Base-by-base conservation (phyloP, 2,888 invertebrate genomes). In the Mechanitis messenoides region DNA sequence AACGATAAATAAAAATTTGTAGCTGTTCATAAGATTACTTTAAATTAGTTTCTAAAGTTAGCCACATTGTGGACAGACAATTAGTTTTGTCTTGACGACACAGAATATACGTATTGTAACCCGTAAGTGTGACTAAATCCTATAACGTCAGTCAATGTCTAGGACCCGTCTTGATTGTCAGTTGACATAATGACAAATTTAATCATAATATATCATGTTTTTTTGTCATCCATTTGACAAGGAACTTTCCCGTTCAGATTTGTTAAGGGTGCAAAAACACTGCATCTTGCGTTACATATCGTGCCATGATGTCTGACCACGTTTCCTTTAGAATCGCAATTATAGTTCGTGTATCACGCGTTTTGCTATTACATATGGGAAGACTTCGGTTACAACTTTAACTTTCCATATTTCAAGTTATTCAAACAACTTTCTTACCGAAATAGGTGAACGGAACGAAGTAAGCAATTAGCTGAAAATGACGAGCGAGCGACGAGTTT, bases 291-390 rank as follows among this genome's bases (percentile, higher is more conserved):
- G 71, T 72, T 68, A 72, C 71, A 74, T 72, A 73, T 75, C 70
- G 72, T 72, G 72, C 61, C 45, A 72, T 71, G 72, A 74, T 28
- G 53, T 76, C 71, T 69, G 71, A 62, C 62, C 68, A 71, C 68
- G 75, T 76, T 81, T 81, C 78, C 74, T 75, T 69, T 77, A 74
- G 82, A 77, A 74, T 79, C 79, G 83, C 84, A 84, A 83, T 83
- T 73, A 83, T 86, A 84, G 84, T 85, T 74, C 72, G 72, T 69
- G 59, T 65, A 66, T 59, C 65, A 62, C 46, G 53, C 56, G 53
- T 60, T 58, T 54, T 12, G 45, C 50, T 45, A 38, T 58, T 61
- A 63, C 61, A 33, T 61, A 42, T 42, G 42, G 42, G 42, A 42
- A 42, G 42, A 42, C 9, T 42, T 9, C 42, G 46, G 47, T 53